Base-by-base conservation (phyloP, 2,888 invertebrate species). In the Drosophila anomelani region DNA sequence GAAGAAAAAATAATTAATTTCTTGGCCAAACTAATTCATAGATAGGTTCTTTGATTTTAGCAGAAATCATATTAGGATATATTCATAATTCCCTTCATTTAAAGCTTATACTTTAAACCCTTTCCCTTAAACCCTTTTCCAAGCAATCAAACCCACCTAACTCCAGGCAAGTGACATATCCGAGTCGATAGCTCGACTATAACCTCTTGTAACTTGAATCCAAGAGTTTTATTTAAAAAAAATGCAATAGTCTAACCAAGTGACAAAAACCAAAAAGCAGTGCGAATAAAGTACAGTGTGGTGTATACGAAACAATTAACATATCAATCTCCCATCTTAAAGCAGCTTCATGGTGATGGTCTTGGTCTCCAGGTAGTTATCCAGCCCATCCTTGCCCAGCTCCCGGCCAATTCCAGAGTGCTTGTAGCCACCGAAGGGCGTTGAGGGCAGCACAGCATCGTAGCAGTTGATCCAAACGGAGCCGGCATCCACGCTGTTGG, bases 391-490 rank as follows among this genome's bases (percentile, higher is more conserved):
- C 91, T 95, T 95, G 53, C 97, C 97, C 94, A 95, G 85, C 93
- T 98, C 98, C 73, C 97, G 95, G 36, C 97, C 98, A 81, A 96
- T 94, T 57, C 98, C 98, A 34, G 97, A 97, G 86, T 95, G 95
- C 91, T 97, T 97, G 93, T 95, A 98, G 46, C 98, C 98, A 60
- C 98, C 98, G 91, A 98, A 98, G 15, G 98, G 97, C 46, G 96
- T 95, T 91, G 97, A 97, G 9, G 92, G 91, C 59, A 91, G 74
- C 9, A 92, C 90, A 12, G 92, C 90, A 77, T 91, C 93, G 89
- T 93, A 95, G 75, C 92, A 92, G 56, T 93, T 93, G 43, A 93
- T 90, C 97, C 97, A 98, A 15, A 97, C 95, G 38, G 96, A 95
- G 32, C 97, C 97, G 64, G 97, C 96, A 88, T 96, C 94, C 3